Conservation (phyloP, 2,888 invertebrate species). For the Nephrotoma appendiculata region DNA sequence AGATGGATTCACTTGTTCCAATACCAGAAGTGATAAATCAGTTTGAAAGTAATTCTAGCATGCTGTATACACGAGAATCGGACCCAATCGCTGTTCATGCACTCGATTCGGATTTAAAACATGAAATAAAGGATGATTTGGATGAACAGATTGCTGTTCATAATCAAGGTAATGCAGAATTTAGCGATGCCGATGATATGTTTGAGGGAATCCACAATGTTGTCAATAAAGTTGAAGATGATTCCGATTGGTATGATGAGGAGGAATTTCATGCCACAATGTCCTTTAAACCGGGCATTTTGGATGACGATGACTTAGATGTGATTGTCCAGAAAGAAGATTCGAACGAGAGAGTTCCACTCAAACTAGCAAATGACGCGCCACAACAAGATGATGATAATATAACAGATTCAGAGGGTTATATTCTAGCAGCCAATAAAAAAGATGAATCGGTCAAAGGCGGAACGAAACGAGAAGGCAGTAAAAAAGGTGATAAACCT, state of each 20-base stretch:
- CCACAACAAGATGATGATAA: constrained; percentile 7
- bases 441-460: constrained; percentile 21
- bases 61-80: neutral
- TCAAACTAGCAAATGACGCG: constrained; percentile 7
- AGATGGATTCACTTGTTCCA: neutral
- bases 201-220: constrained; percentile 73
- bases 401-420: neutral
- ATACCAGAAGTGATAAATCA: neutral
- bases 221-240: constrained; percentile 39
- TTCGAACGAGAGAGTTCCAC: neutral
- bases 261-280: neutral
- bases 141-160: constrained; percentile 18
- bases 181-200: constrained; percentile 74
- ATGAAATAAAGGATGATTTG: neutral
- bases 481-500: constrained; percentile 8
- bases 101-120: neutral
- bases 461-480: constrained; percentile 23
- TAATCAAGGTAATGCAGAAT: constrained; percentile 38
- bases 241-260: constrained; percentile 22
- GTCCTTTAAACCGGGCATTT: neutral
- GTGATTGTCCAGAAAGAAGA: neutral
- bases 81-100: neutral
- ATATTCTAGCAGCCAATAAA: neutral
- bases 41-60: neutral
- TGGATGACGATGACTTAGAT: neutral